Conservation (phyloP, 2,113 vertebrate species). For the Phaethornis superciliosus region DNA sequence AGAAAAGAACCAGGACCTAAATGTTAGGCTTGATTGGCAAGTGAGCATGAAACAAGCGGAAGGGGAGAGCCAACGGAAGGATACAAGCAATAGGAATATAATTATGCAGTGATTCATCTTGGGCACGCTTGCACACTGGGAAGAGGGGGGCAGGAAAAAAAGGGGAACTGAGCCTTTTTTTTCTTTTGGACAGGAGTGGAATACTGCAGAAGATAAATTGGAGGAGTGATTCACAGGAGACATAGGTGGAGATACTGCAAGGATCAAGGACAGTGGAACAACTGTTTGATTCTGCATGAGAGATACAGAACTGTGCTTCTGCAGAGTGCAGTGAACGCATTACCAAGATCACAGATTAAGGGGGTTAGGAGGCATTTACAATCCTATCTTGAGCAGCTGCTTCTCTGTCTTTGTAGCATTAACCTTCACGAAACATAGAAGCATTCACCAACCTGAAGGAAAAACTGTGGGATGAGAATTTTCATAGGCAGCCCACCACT, state of each 20-base stretch:
- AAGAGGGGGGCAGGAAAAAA: background rate
- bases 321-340: background rate
- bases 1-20: background rate
- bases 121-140: background rate
- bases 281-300: background rate
- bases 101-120: conserved; percentile 46
- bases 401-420: conserved; percentile 34
- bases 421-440: conserved; percentile 41
- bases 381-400: background rate
- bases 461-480: conserved; percentile 57
- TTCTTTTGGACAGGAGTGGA: background rate
- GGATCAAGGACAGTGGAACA: conserved; percentile 16
- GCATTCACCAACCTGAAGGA: conserved; percentile 38
- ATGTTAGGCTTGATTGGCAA: background rate
- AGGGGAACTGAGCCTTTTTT: background rate
- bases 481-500: conserved; percentile 63
- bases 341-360: conserved; percentile 14
- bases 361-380: conserved; percentile 25
- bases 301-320: background rate
- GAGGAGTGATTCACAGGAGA: background rate
- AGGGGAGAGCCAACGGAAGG: conserved; percentile 13
- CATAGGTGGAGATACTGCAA: background rate
- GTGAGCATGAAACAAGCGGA: background rate
- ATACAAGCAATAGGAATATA: conserved; percentile 18
- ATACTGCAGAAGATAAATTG: background rate